Evolutionary conservation across 2,113 vertebrate species (phyloP), one percentile per base, ranked within the genome.

Genomic region (Peromyscus leucopus): DNA sequence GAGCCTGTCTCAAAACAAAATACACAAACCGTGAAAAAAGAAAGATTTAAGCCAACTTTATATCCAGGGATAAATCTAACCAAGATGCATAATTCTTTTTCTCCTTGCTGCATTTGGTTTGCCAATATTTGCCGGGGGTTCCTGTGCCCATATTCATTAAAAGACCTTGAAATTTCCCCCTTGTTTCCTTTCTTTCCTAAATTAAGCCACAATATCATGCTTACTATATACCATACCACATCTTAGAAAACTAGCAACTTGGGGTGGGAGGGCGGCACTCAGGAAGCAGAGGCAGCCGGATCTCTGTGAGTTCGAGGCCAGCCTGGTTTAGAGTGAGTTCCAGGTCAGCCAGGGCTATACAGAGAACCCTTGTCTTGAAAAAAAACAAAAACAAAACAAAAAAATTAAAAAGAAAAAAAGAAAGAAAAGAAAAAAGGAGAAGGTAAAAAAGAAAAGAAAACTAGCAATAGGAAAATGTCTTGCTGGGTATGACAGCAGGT

Each of bases 121-220:
- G 24, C 63, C 80, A 80, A 57, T 36, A 59, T 86, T 85, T 74
- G 74, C 42, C 79, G 63, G 57, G 31, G 46, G 33, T 51, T 74
- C 17, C 28, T 57, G 1, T 15, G 39, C 36, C 48, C 26, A 89
- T 61, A 78, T 63, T 89, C 5, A n/a, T 57, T 42, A 79, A 89
- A 7, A 46, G 17, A 80, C 57, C 90, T 39, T 42, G 31, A 12
- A 33, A n/a, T 82, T 74, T 2, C 3, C 36, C 61, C 67, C 74
- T 93, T 84, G n/a, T 63, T 91, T 90, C 61, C 80, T 90, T 57
- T 90, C 75, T 95, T 91, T 51, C 39, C 86, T 82, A 69, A 87
- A 96, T 28, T n/a, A 75, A 61, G 67, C 16, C 28, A 93, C 21
- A 90, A 82, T 69, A 61, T 57, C 88, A 65, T n/a, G 88, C 11